These are phyloP conservation scores for Dermolepida albohirtum DNA, from an alignment of 2,888 invertebrate species.

Conservation along the genomic window DNA sequence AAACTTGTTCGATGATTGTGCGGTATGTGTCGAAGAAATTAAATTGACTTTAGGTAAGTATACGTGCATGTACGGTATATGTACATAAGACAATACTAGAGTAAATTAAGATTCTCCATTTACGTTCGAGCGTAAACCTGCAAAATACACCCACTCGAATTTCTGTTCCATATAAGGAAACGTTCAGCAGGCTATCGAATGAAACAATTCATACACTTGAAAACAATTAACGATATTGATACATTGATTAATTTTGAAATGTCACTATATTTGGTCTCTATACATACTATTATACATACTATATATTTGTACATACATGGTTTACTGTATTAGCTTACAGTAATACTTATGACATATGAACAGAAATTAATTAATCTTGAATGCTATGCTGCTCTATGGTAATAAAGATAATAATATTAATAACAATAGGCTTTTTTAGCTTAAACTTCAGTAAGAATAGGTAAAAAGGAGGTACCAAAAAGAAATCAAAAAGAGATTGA, in stretches of 20 bases:
- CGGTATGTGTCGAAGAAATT: constrained; percentile 34
- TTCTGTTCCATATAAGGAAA: constrained; percentile 22
- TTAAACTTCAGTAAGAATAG: no score
- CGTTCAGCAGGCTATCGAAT: neutral
- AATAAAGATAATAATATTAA: no score
- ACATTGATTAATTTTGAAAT: constrained; percentile 15
- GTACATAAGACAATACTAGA: constrained; percentile 35
- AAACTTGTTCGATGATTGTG: constrained; percentile 25
- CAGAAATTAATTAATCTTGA: no score
- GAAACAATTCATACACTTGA: constrained; percentile 18
- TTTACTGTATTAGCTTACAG: no score
- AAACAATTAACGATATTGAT: constrained; percentile 13
- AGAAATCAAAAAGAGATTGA: no score
- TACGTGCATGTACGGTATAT: constrained; percentile 9
- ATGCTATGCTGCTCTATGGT: no score
- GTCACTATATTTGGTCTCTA: neutral
- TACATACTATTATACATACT: no score
- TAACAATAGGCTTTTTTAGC: no score
- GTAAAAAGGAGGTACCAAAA: no score
- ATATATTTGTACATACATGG: no score
- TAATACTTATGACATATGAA: no score
- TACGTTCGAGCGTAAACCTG: constrained; percentile 21
- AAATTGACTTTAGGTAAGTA: constrained; percentile 26
- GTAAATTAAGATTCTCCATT: constrained; percentile 43
- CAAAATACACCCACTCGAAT: constrained; percentile 38